phyloP scores from a whole-genome alignment of 2,797 vertebrate species.

The Hypotaenidia philippensis region DNA sequence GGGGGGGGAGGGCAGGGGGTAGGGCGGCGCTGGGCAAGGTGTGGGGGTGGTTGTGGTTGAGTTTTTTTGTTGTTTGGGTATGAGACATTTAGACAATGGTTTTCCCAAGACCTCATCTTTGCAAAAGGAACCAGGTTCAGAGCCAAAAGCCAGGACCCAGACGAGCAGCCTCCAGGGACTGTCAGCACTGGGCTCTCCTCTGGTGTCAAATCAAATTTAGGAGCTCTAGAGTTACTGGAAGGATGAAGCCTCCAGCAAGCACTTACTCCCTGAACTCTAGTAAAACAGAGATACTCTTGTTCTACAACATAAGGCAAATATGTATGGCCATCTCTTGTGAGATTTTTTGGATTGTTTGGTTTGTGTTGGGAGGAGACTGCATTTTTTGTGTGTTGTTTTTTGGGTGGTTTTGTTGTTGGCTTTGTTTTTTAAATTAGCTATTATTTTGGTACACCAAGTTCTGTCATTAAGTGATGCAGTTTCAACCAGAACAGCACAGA shows the following conservation, averaged over 20 bases:
- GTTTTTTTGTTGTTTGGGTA: not conserved
- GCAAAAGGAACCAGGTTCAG: not conserved
- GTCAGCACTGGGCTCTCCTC: not conserved
- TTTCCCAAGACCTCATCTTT: not conserved
- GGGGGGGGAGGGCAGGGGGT: too few species aligned
- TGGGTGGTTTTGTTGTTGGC: not conserved
- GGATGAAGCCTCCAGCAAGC: not conserved
- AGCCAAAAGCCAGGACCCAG: not conserved
- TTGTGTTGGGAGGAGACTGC: too few species aligned
- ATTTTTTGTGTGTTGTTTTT: too few species aligned
- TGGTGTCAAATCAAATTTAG: not conserved
- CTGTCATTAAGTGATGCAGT: not conserved
- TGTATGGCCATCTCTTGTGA: not conserved
- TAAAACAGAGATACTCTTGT: not conserved
- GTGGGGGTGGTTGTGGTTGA: too few species aligned
- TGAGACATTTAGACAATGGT: not conserved
- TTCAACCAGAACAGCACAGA: not conserved
- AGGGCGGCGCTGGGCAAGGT: too few species aligned
- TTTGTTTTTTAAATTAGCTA: not conserved
- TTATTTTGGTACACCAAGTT: not conserved
- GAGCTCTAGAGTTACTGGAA: not conserved
- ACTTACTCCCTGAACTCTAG: not conserved
- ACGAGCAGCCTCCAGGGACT: not conserved
- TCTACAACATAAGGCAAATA: not conserved
- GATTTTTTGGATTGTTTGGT: not conserved